Evolutionary conservation across 2,797 vertebrate genomes (phyloP).

Genomic region (Huso huso): DNA sequence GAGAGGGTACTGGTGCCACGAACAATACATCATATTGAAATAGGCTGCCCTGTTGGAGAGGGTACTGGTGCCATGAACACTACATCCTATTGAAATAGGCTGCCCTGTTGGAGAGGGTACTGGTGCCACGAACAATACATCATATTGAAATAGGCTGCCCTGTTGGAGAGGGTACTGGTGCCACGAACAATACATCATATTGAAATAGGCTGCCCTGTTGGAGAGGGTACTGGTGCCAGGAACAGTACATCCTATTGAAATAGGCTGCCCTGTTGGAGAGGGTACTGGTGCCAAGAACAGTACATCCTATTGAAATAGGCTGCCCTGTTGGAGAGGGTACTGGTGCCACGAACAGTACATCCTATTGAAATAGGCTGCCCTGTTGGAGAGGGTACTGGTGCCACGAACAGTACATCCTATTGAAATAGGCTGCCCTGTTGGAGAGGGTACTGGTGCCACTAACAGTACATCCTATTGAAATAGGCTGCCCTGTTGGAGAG

Average conservation of each 20-base stretch:
- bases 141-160: no score
- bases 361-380: no score
- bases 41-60: background rate
- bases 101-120: background rate
- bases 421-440: background rate
- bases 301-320: no score
- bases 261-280: background rate
- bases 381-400: background rate
- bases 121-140: background rate
- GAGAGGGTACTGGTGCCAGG: background rate
- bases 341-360: background rate
- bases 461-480: background rate
- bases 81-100: no score
- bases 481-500: background rate
- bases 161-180: background rate
- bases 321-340: background rate
- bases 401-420: background rate
- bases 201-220: background rate
- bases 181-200: background rate
- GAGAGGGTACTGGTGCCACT: background rate
- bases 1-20: background rate
- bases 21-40: background rate
- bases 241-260: background rate
- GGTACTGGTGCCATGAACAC: background rate
- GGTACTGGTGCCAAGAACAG: background rate